Base-by-base conservation (phyloP, 2,888 invertebrate species). In the Lepidochitona cinerea region DNA sequence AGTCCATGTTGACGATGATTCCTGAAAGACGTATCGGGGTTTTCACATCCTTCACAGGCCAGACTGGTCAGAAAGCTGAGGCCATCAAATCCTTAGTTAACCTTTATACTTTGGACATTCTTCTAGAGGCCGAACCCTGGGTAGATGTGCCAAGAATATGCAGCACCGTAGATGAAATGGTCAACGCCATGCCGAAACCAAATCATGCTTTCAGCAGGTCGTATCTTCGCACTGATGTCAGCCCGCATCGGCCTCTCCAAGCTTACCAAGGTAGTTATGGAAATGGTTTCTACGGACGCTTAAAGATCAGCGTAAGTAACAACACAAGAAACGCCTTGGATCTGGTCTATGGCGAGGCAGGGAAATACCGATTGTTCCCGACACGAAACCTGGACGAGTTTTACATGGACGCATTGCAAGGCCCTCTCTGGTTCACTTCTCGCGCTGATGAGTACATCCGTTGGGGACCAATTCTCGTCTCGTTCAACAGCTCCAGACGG, bases 341-440 rank as follows among this genome's bases (percentile, higher is more conserved):
- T n/a, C 71, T 82, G 54, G 53, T 67, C 7, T 82, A 82, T 36
- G 81, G 81, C 0, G 69, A 73, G 9, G 36, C 71, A 9, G 80
- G 75, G n/a, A 37, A 49, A 0, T 82, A 74, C 70, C 37, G 29
- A 0, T 69, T 82, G 29, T 23, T 64, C 6, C 76, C 79, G 5
- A 78, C 76, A 29, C 35, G 59, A 4, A 74, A 33, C 9, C 71
- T 75, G 36, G 78, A 79, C 64, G 77, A 77, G 18, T 82, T 80
- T 67, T 66, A 71, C 29, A 59, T 78, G 68, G 72, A 75, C 12
- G 49, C 69, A 75, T 1, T 9, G n/a, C 3, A 37, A 52, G 9
- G 75, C 73, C 71, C 73, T n/a, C 59, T 79, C 32, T 78, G 77
- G 74, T 80, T 75, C 72, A 73, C 67, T 52, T 80, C 78, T 23